phyloP scores from a whole-genome alignment of 2,113 vertebrate genomes.

The Dipodomys ordii region DNA sequence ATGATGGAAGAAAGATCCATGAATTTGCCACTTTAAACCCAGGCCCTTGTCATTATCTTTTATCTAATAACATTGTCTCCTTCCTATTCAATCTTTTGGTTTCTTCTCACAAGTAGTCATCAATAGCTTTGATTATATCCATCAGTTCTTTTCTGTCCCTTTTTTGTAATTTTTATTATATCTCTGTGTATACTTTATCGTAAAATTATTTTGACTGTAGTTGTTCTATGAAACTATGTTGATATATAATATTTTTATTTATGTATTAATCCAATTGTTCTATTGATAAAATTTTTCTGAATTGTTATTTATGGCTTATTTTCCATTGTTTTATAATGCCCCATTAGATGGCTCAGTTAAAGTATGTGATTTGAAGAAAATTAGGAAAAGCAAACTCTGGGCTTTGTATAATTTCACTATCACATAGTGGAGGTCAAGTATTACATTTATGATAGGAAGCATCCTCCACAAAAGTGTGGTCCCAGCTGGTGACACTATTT shows the following conservation, averaged over 20 bases:
- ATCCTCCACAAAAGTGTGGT: too few species aligned
- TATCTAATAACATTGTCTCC: not conserved
- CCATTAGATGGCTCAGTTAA: not conserved
- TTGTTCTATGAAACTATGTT: conserved; percentile 12
- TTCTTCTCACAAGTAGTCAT: not conserved
- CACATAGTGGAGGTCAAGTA: not conserved
- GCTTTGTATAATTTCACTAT: not conserved
- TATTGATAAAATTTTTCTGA: not conserved
- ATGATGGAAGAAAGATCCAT: not conserved
- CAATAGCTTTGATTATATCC: not conserved
- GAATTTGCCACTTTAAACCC: not conserved
- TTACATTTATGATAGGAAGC: too few species aligned
- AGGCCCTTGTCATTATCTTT: not conserved
- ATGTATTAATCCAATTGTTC: conserved; percentile 7
- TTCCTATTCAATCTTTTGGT: not conserved
- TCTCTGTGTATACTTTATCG: not conserved
- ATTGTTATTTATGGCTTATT: not conserved
- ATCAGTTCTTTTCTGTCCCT: not conserved
- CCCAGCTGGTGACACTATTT: too few species aligned
- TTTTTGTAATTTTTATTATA: conserved; percentile 15
- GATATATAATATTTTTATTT: conserved; percentile 18
- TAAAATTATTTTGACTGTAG: conserved; percentile 33
- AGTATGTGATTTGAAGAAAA: conserved; percentile 48
- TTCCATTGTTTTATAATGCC: not conserved
- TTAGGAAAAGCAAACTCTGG: conserved; percentile 11